phyloP scores from a whole-genome alignment of 2,888 invertebrate genomes.

The Apeira syringaria region DNA sequence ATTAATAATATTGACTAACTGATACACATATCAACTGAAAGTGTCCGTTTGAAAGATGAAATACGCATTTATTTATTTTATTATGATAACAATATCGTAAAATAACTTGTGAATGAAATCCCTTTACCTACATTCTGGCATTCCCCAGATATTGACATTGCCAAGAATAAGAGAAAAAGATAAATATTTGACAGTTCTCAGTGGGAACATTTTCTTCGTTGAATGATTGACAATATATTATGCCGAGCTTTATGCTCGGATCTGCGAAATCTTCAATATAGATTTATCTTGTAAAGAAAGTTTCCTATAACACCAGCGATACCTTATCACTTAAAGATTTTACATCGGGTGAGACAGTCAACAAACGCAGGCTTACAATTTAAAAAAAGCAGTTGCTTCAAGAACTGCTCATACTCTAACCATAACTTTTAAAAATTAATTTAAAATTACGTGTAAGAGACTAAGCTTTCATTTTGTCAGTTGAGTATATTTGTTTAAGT shows the following conservation, averaged over 20 bases:
- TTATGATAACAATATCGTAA: constrained; percentile 48
- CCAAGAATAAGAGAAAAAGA: constrained; percentile 53
- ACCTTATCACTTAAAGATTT: too few relatives aligned
- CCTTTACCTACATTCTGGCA: constrained; percentile 58
- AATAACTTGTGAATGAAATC: constrained; percentile 55
- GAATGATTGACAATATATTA: constrained; percentile 64
- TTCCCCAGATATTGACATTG: constrained; percentile 62
- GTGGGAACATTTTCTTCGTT: constrained; percentile 46
- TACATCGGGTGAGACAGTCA: too few relatives aligned
- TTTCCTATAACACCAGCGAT: constrained; percentile 37
- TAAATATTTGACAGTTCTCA: constrained; percentile 66
- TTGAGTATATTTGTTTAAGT: too few relatives aligned
- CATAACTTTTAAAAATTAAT: too few relatives aligned
- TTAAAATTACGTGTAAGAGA: too few relatives aligned
- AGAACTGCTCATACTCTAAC: too few relatives aligned
- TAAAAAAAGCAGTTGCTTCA: too few relatives aligned
- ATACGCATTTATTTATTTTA: constrained; percentile 49
- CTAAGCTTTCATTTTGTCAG: too few relatives aligned
- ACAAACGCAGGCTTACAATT: too few relatives aligned
- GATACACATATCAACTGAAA: too few relatives aligned
- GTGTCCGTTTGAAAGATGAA: too few relatives aligned
- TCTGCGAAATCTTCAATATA: constrained; percentile 45
- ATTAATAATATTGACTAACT: too few relatives aligned
- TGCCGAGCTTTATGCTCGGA: constrained; percentile 45
- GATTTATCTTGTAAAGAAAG: constrained; percentile 40